Evolutionary conservation across 2,888 invertebrate species (phyloP), one percentile per base, ranked within the genome.

Genomic region (Oegoconia quadripuncta): DNA sequence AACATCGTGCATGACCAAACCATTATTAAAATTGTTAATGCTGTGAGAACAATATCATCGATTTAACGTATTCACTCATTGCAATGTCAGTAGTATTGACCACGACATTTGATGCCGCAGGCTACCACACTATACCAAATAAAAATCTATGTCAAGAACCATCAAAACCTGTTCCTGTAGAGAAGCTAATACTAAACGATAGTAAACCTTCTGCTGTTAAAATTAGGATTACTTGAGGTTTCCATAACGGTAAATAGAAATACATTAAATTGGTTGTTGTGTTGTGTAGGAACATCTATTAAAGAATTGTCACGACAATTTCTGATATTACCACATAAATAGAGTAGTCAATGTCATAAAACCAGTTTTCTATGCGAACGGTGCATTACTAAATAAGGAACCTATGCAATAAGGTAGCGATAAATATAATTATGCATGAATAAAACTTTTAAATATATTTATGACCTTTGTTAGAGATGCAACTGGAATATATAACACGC

Each of bases 101-200:
- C 58, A 63, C 64, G 42, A 39, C 41, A 52, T 20, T 52, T 49
- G 56, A 27, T 44, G 64, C 67, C 62, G 49, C 48, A 36, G 59
- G 71, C 61, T 36, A 56, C 42, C 48, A 53, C 46, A 51, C 55
- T 58, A 39, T 44, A 39, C 56, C 58, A 64, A 62, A 61, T 61
- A 51, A 61, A 28, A 65, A 73, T 62, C 57, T 66, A 55, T 75
- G 74, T 71, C 75, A 74, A 74, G 74, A 69, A 48, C 70, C 52
- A 53, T 49, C n/a, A n/a, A n/a, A n/a, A n/a, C n/a, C n/a, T n/a
- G n/a, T n/a, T n/a, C n/a, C n/a, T n/a, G n/a, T n/a, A n/a, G n/a
- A n/a, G n/a, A n/a, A n/a, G n/a, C n/a, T n/a, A n/a, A n/a, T n/a
- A n/a, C n/a, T n/a, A n/a, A n/a, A n/a, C n/a, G n/a, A n/a, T n/a